These are phyloP conservation scores for Acanthoscelides obtectus DNA, from an alignment of 2,888 invertebrate genomes.

Conservation along the genomic window DNA sequence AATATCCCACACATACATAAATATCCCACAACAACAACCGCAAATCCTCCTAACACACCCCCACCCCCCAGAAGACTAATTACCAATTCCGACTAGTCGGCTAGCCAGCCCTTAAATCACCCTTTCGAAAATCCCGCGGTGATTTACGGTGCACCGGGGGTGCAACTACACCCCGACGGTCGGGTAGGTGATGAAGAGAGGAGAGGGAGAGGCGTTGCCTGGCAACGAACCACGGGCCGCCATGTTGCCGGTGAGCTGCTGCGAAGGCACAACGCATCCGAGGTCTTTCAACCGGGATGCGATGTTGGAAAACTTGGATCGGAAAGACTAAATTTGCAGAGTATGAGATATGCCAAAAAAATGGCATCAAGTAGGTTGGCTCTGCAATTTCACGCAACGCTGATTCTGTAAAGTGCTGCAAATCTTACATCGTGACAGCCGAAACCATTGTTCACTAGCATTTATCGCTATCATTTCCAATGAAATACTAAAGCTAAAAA, in stretches of 20 bases:
- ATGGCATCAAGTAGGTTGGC: too few species aligned
- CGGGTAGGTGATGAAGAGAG: background rate
- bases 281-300: background rate
- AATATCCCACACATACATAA: background rate
- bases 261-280: background rate
- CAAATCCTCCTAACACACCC: background rate
- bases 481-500: too few species aligned
- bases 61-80: background rate
- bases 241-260: background rate
- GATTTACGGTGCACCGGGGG: background rate
- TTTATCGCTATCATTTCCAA: too few species aligned
- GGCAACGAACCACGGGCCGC: background rate
- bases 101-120: background rate
- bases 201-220: background rate
- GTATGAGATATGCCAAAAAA: too few species aligned
- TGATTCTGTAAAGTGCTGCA: too few species aligned
- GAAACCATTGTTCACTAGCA: too few species aligned
- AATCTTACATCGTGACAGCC: too few species aligned
- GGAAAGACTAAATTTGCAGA: too few species aligned
- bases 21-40: background rate
- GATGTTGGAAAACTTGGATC: too few species aligned
- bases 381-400: too few species aligned
- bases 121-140: background rate
- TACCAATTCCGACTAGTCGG: background rate
- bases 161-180: background rate